Evolutionary conservation across 2,888 invertebrate genomes (phyloP).

Genomic region (Synergus japonicus): DNA sequence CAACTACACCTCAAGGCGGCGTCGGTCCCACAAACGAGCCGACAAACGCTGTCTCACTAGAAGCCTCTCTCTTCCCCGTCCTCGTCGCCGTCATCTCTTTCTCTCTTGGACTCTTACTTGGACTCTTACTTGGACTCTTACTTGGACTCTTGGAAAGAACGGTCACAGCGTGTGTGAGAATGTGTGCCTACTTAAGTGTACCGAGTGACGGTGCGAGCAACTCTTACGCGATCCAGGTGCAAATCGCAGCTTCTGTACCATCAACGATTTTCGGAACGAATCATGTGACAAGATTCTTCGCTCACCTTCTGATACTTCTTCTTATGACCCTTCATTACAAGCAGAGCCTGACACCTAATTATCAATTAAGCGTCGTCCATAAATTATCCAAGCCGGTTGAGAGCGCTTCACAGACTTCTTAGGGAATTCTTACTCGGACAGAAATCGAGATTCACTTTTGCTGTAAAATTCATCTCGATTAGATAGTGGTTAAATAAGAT

Average conservation of each 20-base stretch:
- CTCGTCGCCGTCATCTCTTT: constrained; percentile 38
- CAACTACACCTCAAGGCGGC: constrained; percentile 68
- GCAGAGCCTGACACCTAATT: constrained; percentile 15
- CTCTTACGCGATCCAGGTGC: constrained; percentile 61
- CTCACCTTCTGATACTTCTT: constrained; percentile 13
- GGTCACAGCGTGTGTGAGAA: constrained; percentile 50
- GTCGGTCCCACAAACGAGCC: constrained; percentile 75
- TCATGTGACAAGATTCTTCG: constrained; percentile 40
- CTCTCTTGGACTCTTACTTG: constrained; percentile 25
- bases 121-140: constrained; percentile 8
- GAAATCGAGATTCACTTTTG: constrained; percentile 4
- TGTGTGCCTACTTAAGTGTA: constrained; percentile 57
- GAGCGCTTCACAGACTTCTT: not conserved
- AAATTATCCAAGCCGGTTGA: constrained; percentile 5
- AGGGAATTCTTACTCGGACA: not conserved
- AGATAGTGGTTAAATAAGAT: not conserved
- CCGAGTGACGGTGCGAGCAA: constrained; percentile 50
- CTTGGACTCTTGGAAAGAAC: constrained; percentile 1
- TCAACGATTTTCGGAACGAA: constrained; percentile 47
- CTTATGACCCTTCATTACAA: constrained; percentile 23
- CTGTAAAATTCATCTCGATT: not conserved
- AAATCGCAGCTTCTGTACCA: constrained; percentile 58
- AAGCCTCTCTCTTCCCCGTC: constrained; percentile 59
- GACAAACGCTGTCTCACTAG: constrained; percentile 75
- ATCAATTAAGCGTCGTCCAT: constrained; percentile 25